phyloP scores from a whole-genome alignment of 2,888 invertebrate species.

The Hypena proboscidalis region DNA sequence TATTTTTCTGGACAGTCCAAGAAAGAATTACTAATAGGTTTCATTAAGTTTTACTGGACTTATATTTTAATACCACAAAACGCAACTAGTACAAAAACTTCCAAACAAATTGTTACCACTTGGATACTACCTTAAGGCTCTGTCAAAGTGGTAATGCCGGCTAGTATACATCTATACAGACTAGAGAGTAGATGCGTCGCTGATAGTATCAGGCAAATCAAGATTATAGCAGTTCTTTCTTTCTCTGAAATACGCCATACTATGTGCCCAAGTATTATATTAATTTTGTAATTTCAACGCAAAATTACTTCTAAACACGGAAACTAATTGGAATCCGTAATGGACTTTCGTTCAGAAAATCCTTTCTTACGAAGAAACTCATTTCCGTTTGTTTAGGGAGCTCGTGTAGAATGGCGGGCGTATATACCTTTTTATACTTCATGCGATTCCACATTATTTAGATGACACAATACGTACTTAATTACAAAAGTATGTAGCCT shows the following conservation, averaged over 20 bases:
- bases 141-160: too few species aligned
- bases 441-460: slow-evolving; percentile 17
- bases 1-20: too few species aligned
- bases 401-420: slow-evolving; percentile 34
- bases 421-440: slow-evolving; percentile 26
- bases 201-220: too few species aligned
- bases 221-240: neutral
- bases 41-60: too few species aligned
- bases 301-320: slow-evolving; percentile 65
- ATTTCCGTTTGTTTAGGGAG: slow-evolving; percentile 44
- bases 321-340: slow-evolving; percentile 64
- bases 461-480: slow-evolving; percentile 14
- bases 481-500: slow-evolving; percentile 2
- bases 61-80: too few species aligned
- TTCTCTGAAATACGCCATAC: too few species aligned
- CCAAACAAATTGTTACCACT: too few species aligned
- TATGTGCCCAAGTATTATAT: slow-evolving; percentile 44
- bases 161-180: too few species aligned
- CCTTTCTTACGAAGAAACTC: slow-evolving; percentile 53
- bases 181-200: too few species aligned
- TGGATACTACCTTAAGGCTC: too few species aligned
- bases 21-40: too few species aligned
- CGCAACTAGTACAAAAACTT: too few species aligned
- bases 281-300: slow-evolving; percentile 62
- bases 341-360: slow-evolving; percentile 57